Base-by-base conservation (phyloP, 2,113 vertebrate species). In the Syngnathus floridae region DNA sequence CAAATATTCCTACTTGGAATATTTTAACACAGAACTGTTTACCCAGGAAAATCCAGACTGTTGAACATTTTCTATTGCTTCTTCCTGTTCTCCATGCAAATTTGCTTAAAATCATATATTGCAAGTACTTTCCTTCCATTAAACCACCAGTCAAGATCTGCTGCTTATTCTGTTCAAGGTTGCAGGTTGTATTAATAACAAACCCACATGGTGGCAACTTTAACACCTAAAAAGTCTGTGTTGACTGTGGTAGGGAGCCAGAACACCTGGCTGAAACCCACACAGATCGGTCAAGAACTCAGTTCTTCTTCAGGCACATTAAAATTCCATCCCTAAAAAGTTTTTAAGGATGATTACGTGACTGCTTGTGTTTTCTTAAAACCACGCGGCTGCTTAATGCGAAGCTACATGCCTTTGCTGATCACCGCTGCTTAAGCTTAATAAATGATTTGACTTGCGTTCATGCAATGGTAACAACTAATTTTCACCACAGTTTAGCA, bases 361-460 rank as follows among this genome's bases (percentile, higher is more conserved):
- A 87, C 75, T 81, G 82, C 75, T 81, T 80, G 72, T 84, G 80
- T 85, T 89, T 90, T 85, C 65, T 74, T 77, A 81, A 87, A 87
- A 82, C 72, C 86, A 81, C 81, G 82, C 84, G 81, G 82, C 78
- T 86, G 82, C 65, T 83, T 78, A 80, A 86, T 84, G 65, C 71
- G 65, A 84, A 46, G 62, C 70, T 69, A 74, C 35, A 65, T 59
- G 62, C 36, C 45, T 63, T 35, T 16, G 58, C 65, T 67, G 73
- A 80, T 81, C 82, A 64, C 84, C 79, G 48, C 61, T 73, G 67
- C 73, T 64, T 63, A 72, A 43, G 58, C 77, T 76, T 79, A 67
- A 69, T 67, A 73, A 76, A 78, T 78, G 77, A 73, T 75, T 48
- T 76, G 67, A 37, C 67, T 72, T 62, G 41, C 49, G 21, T 79